A percentile compares a stretch with the other conserved stretches of the same genome.
Conservation (phyloP, 2,888 invertebrate genomes). For the Ecliptopera silaceata region DNA sequence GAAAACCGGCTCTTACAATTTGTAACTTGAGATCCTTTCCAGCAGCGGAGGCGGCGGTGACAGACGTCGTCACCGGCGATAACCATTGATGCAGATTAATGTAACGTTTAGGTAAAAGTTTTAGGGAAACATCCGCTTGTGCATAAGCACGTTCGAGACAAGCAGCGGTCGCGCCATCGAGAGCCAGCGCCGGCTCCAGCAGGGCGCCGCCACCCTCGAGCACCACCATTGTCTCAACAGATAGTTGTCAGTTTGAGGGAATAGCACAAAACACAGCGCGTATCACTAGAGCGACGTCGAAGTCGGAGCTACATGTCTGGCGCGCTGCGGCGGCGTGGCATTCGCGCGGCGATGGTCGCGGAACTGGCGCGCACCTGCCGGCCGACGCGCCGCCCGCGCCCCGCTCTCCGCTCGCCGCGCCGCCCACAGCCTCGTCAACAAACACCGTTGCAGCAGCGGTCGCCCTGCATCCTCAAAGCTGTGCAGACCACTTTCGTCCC, state of each 20-base stretch:
- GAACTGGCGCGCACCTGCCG: conserved; percentile 72
- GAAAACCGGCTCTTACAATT: conserved; percentile 82
- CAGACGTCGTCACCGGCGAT: conserved; percentile 87
- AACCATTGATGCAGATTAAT: conserved; percentile 96
- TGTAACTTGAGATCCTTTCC: conserved; percentile 91
- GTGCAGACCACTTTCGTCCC: conserved; percentile 65
- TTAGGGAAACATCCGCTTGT: conserved; percentile 91
- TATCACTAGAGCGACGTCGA: conserved; percentile 39
- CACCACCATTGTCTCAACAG: conserved; percentile 71
- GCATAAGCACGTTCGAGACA: conserved; percentile 91
- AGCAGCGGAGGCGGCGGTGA: conserved; percentile 80
- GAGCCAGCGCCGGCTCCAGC: conserved; percentile 86
- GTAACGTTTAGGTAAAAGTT: conserved; percentile 95
- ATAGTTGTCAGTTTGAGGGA: conserved; percentile 53
- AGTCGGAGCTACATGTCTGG: conserved; percentile 70
- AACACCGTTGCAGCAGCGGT: conserved; percentile 77
- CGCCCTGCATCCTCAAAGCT: conserved; percentile 68
- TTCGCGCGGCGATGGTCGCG: conserved; percentile 70
- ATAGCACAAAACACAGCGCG: conserved; percentile 63
- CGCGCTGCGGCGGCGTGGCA: conserved; percentile 55
- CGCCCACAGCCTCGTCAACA: conserved; percentile 72
- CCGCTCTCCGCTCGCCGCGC: conserved; percentile 55
- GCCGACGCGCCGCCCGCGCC: conserved; percentile 49
- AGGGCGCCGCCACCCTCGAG: conserved; percentile 78
- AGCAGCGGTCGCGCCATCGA: conserved; percentile 86